Percentiles rank a stretch among this genome's conserved stretches.
Evolutionary conservation across 2,888 invertebrate genomes (phyloP).

Genomic region (Macaria liturata): DNA sequence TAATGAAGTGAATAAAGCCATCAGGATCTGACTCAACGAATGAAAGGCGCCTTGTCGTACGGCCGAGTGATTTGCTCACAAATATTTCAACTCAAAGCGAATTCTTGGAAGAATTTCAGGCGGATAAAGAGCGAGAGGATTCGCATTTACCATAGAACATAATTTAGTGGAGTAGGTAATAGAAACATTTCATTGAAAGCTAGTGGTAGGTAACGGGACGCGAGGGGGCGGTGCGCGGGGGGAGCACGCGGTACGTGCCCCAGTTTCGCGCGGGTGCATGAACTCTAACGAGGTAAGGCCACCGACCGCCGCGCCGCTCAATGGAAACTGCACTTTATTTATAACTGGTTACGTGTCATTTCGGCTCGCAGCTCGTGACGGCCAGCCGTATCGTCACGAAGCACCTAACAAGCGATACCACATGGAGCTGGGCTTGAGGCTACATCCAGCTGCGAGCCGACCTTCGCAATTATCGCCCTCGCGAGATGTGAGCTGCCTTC

Average conservation of each 20-base stretch:
- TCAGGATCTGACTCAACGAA: constrained; percentile 33
- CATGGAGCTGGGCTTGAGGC: constrained; percentile 72
- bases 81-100: background rate
- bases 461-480: constrained; percentile 75
- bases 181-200: constrained; percentile 77
- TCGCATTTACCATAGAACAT: constrained; percentile 45
- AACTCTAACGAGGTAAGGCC: constrained; percentile 84
- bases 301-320: constrained; percentile 69
- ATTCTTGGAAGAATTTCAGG: too few relatives aligned
- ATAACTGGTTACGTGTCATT: constrained; percentile 42
- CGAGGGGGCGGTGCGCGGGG: constrained; percentile 51
- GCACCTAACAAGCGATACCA: constrained; percentile 73
- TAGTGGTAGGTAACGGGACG: constrained; percentile 75
- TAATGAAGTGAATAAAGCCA: constrained; percentile 34
- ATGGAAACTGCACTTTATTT: constrained; percentile 60
- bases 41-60: constrained; percentile 25
- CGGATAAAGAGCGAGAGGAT: constrained; percentile 33
- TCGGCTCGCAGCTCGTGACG: constrained; percentile 42
- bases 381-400: constrained; percentile 71
- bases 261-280: constrained; percentile 82
- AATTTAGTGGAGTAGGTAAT: constrained; percentile 49
- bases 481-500: constrained; percentile 49
- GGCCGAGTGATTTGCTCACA: constrained; percentile 27
- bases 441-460: constrained; percentile 75
- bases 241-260: constrained; percentile 77